These are phyloP conservation scores for Drosophila teissieri DNA, from an alignment of 1,140 invertebrate species.

Conservation along the genomic window DNA sequence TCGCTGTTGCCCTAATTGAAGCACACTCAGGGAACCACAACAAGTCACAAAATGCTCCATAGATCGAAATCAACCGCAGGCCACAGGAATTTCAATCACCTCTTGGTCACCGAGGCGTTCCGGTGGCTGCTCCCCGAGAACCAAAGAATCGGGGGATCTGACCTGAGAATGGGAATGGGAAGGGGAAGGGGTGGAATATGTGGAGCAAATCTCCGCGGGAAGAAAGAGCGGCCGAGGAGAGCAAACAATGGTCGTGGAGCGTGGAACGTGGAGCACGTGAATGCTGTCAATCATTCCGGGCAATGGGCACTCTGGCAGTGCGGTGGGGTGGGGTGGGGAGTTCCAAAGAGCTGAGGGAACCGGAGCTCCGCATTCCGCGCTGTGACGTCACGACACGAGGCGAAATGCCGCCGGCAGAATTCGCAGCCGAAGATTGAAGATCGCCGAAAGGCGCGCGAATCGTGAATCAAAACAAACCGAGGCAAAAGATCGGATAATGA, in stretches of 20 bases:
- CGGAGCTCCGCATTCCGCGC: conserved; percentile 34
- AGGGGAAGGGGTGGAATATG: conserved; percentile 4
- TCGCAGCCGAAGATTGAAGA: conserved; percentile 36
- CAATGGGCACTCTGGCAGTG: conserved; percentile 8
- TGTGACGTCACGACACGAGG: conserved; percentile 64
- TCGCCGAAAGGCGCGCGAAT: conserved; percentile 44
- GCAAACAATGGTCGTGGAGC: conserved; percentile 37
- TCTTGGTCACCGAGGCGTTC: conserved; percentile 33
- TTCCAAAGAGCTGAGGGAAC: conserved; percentile 5
- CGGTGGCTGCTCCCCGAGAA: conserved; percentile 21
- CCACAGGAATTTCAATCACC: conserved; percentile 50
- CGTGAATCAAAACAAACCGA: conserved; percentile 78
- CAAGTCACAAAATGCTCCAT: conserved; percentile 27
- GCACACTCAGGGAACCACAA: conserved; percentile 42
- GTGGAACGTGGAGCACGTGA: conserved; percentile 77
- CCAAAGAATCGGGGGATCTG: neutral
- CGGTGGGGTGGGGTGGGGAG: conserved; percentile 14
- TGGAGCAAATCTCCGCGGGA: conserved; percentile 8
- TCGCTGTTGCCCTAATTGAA: conserved; percentile 36
- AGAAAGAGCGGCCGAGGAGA: conserved; percentile 10
- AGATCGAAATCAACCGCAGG: conserved; percentile 44
- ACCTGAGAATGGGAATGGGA: neutral
- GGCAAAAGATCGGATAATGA: conserved; percentile 24
- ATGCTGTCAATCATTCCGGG: conserved; percentile 73
- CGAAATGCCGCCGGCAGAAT: conserved; percentile 74